Evolutionary conservation across 2,797 vertebrate species (phyloP).

Genomic region (Rhynchonycteris naso): DNA sequence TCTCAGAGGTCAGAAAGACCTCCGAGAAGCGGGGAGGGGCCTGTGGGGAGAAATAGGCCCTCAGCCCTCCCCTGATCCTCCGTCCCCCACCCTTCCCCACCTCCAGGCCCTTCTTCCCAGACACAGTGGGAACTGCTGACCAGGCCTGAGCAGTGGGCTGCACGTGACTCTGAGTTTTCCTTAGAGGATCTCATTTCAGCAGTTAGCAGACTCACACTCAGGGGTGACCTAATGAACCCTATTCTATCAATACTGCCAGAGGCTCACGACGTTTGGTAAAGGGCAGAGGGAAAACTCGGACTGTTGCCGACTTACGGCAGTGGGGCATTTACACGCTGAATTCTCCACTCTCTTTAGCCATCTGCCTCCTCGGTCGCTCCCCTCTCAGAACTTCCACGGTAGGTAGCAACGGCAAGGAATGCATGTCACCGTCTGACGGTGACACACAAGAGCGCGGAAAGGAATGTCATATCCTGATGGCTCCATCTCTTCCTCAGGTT

Average conservation of each 20-base stretch:
- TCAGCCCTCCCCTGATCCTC: too few species aligned
- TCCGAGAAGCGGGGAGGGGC: background rate
- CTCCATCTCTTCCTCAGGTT: background rate
- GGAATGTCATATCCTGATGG: slow-evolving; percentile 37
- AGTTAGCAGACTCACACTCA: background rate
- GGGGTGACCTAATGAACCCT: background rate
- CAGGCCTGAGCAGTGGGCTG: background rate
- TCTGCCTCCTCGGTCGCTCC: slow-evolving; percentile 11
- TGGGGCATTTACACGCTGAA: slow-evolving; percentile 51
- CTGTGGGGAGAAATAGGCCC: background rate
- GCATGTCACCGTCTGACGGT: background rate
- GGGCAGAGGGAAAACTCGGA: background rate
- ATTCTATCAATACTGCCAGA: slow-evolving; percentile 20
- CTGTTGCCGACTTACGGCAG: background rate
- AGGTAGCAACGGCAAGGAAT: background rate
- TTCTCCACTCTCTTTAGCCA: background rate
- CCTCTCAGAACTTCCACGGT: slow-evolving; percentile 6
- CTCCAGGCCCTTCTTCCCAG: background rate
- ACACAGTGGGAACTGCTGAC: background rate
- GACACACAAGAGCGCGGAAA: background rate
- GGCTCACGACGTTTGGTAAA: slow-evolving; percentile 39
- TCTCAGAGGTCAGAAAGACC: background rate
- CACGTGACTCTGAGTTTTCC: slow-evolving; percentile 22
- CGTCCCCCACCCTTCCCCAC: background rate
- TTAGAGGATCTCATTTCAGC: slow-evolving; percentile 45